Evolutionary conservation across 1,140 invertebrate species (phyloP), one percentile per base, ranked within the genome.

Genomic region (Hypsibius dujardini): DNA sequence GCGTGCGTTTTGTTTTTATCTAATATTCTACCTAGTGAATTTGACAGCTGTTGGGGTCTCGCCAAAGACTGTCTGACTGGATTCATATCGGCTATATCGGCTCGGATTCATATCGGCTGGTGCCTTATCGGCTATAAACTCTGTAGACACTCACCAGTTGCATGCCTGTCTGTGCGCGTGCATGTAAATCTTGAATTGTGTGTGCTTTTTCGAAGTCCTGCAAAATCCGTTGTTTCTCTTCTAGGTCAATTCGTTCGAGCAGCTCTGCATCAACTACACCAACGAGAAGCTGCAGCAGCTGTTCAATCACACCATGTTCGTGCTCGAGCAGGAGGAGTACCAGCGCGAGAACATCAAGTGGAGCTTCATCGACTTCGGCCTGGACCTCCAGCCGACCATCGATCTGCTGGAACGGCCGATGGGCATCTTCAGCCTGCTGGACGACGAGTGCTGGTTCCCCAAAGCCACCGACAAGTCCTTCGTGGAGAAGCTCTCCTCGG

Each of bases 251-350:
- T 95, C 91, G 1, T 98, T 98, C 78, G 95, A 99, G 80, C 95
- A 99, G 80, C 80, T 99, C 69, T 99, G 96, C 79, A 99, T 99
- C 75, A 99, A 99, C 80, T 99, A 98, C 82, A 98, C 96, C 0
- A 99, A 99, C 79, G 96, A 99, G 79, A 99, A 98, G 79, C 83
- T 99, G 12, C 96, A 99, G 79, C 96, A 99, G 80, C 84, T 99
- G 14, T 99, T 99, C 83, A 99, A 99, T 80, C 95, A 99, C 81
- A 99, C 95, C 2, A 99, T 99, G 96, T 99, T 99, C 82, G 95
- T 99, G 73, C 79, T 98, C 69, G 96, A 99, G 80, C 96, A 99
- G 81, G 95, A 98, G 80, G 96, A 99, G 78, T 99, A 99, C 80
- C 94, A 97, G 79, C 84, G 92, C 28, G 96, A 99, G 82, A 95